Evolutionary conservation across 2,888 invertebrate genomes (phyloP).

Genomic region (Hyposoter didymator): DNA sequence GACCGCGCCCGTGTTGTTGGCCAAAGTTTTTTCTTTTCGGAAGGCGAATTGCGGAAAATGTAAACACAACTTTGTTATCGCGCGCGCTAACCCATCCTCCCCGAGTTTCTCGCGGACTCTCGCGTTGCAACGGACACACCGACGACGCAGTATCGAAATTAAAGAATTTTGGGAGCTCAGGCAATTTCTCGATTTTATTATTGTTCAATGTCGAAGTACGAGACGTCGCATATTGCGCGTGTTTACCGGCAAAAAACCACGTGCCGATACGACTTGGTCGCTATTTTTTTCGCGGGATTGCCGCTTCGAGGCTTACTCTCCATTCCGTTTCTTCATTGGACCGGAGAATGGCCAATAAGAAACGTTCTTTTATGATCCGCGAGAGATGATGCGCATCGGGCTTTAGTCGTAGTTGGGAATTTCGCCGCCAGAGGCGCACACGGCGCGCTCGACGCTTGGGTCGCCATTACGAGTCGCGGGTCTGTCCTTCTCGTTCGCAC

Average conservation of each 20-base stretch:
- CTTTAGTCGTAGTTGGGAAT: neutral
- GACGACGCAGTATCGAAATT: neutral
- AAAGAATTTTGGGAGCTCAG: neutral
- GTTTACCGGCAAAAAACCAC: constrained; percentile 10
- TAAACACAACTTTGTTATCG: neutral
- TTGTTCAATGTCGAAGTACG: neutral
- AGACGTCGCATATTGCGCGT: neutral
- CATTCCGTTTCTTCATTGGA: neutral
- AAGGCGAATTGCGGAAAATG: neutral
- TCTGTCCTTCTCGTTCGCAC: neutral
- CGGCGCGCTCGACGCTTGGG: neutral
- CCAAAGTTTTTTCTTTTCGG: neutral
- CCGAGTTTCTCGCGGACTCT: neutral
- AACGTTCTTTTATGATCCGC: neutral
- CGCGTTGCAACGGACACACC: neutral
- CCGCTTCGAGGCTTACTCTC: neutral
- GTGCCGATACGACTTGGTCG: neutral
- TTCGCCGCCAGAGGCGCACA: neutral
- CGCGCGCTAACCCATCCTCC: neutral
- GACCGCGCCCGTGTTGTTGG: neutral
- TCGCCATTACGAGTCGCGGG: neutral
- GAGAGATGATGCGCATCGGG: neutral
- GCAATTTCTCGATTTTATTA: neutral
- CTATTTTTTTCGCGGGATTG: neutral
- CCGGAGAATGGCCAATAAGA: neutral